Evolutionary conservation across 2,888 invertebrate genomes (phyloP).

Genomic region (Gryllus longicercus): DNA sequence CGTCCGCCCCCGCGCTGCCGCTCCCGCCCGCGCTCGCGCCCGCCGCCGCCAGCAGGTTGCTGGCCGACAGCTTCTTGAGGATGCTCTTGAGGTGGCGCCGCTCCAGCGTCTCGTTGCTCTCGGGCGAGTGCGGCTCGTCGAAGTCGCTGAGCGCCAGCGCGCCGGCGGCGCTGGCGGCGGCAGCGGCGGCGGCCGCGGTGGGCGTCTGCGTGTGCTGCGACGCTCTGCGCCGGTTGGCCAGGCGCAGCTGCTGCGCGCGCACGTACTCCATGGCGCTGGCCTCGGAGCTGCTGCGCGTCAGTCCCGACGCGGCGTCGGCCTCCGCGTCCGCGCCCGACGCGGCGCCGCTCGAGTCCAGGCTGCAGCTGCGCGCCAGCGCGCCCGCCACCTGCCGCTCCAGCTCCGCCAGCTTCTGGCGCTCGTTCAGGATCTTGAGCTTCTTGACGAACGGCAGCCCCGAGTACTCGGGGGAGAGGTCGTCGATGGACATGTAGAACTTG

Average conservation of each 20-base stretch:
- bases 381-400: slow-evolving; percentile 60
- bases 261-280: slow-evolving; percentile 68
- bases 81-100: slow-evolving; percentile 79
- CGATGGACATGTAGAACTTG: slow-evolving; percentile 78
- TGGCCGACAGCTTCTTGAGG: slow-evolving; percentile 75
- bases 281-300: slow-evolving; percentile 77
- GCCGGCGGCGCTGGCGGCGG: neutral
- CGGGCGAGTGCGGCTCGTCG: slow-evolving; percentile 47
- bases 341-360: slow-evolving; percentile 63
- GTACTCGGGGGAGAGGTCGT: slow-evolving; percentile 83
- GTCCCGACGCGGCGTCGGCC: slow-evolving; percentile 40
- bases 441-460: slow-evolving; percentile 83
- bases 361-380: slow-evolving; percentile 73
- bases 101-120: slow-evolving; percentile 79
- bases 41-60: slow-evolving; percentile 48
- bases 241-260: slow-evolving; percentile 37
- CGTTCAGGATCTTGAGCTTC: slow-evolving; percentile 82
- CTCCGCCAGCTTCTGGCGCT: slow-evolving; percentile 80
- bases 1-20: slow-evolving; percentile 33
- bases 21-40: slow-evolving; percentile 33
- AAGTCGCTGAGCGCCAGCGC: neutral
- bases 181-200: neutral
- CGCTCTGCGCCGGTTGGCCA: slow-evolving; percentile 2
- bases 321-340: slow-evolving; percentile 24
- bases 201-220: neutral